Evolutionary conservation across 1,140 invertebrate genomes (phyloP), one percentile per base, ranked within the genome.

Genomic region (Eumeta japonica): DNA sequence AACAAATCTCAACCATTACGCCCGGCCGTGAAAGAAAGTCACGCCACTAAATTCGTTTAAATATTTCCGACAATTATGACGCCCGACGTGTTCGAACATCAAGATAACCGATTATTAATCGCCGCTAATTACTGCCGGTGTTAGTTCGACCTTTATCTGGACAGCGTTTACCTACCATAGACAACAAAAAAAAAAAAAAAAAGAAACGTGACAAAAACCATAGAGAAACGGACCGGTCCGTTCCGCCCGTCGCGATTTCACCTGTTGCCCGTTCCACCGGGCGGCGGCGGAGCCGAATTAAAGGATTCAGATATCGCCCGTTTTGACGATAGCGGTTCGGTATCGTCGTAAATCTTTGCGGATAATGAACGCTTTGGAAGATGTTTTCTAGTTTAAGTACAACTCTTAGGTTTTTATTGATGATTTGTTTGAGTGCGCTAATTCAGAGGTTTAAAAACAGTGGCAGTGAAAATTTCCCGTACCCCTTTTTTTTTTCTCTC

Each of bases 81-180:
- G 52, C 52, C 59, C 53, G 52, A 50, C 43, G 55, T n/a, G 41
- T 41, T 36, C 40, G 29, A 46, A 51, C 58, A 73, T 73, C 65
- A 56, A 73, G 70, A 74, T 74, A 74, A 66, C 53, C 55, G 52
- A 70, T 71, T 70, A 74, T 71, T 71, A 74, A 74, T 74, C 60
- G 66, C 55, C 62, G 45, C 62, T 74, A 74, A 74, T 74, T 74
- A 74, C 63, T 71, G 70, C 66, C 62, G 66, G 70, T 74, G 70
- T 74, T 74, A 63, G 63, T 55, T 58, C 58, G 62, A 68, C 67
- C 59, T 66, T 56, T 62, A 67, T 71, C 58, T 64, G 61, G 56
- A 70, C 67, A 70, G 61, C 57, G 62, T 66, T 67, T 65, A 56
- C 56, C 51, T 53, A 50, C 46, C 39, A 29, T 27, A 24, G 42